Evolutionary conservation across 2,888 invertebrate species (phyloP), one percentile per base, ranked within the genome.

Genomic region (Pristionchus mayeri): DNA sequence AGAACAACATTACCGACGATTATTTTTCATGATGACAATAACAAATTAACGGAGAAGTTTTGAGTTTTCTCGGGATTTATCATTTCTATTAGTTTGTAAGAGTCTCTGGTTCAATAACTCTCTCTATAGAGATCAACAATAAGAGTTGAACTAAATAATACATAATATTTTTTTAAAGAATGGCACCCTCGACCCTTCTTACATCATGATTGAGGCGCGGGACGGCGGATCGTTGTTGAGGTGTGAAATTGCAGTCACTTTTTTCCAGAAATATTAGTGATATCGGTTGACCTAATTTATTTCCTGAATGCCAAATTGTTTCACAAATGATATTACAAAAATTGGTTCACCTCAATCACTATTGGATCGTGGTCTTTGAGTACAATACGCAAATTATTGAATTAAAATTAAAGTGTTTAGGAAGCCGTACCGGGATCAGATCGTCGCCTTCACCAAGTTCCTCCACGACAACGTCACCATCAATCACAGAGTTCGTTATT

Each of bases 141-240:
- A n/a, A n/a, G n/a, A n/a, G n/a, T n/a, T n/a, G n/a, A n/a, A n/a
- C n/a, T n/a, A n/a, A n/a, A n/a, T n/a, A 67, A 34, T 24, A 67
- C 37, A 76, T 24, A 13, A 3, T 21, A 81, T 30, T 6, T 0
- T 11, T 4, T 86, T 90, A 85, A 85, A 90, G 90, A 91, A 91
- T 75, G 91, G 90, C 48, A 90, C 91, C 16, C 86, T 91, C 60
- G 91, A 91, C 83, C 91, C 91, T 7, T 90, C 90, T 34, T 91
- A 91, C 83, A 86, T 91, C 9, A 91, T 91, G 91, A 88, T 88
- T n/a, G 84, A 87, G n/a, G 90, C 91, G 2, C 76, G 84, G 18
- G 91, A 91, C 84, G 87, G 86, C 6, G 91, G 91, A n/a, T 88
- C 86, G 44, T 85, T 91, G 40, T 85, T 91, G n/a, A 76, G 91